These are phyloP conservation scores for Artemia franciscana DNA, from an alignment of 1,140 invertebrate species.

Conservation along the genomic window DNA sequence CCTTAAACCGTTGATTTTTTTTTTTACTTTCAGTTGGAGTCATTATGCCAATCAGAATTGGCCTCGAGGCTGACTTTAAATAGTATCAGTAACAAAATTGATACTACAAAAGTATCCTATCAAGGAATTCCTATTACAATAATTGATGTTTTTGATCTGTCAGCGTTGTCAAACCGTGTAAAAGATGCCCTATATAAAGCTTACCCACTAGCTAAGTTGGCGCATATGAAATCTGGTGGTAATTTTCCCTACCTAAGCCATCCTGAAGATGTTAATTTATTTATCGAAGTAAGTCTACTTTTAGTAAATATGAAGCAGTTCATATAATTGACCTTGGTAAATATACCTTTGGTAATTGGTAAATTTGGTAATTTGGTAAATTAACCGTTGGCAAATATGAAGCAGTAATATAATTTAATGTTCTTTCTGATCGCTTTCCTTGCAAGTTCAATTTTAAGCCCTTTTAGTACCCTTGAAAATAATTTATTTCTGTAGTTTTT, in stretches of 20 bases:
- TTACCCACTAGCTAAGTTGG: slow-evolving; percentile 64
- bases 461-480: too few species aligned
- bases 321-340: too few species aligned
- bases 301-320: too few species aligned
- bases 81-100: slow-evolving; percentile 52
- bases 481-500: too few species aligned
- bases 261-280: slow-evolving; percentile 68
- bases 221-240: slow-evolving; percentile 64
- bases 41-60: slow-evolving; percentile 51
- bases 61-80: slow-evolving; percentile 69
- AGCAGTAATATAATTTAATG: too few species aligned
- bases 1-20: slow-evolving; percentile 1
- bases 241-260: slow-evolving; percentile 79
- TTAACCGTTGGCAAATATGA: too few species aligned
- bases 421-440: too few species aligned
- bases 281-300: slow-evolving; percentile 68
- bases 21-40: slow-evolving; percentile 39
- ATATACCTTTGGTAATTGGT: too few species aligned
- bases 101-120: slow-evolving; percentile 38
- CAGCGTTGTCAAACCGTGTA: slow-evolving; percentile 36
- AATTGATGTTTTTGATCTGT: slow-evolving; percentile 75
- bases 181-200: slow-evolving; percentile 63
- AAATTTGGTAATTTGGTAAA: too few species aligned
- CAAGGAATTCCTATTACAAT: slow-evolving; percentile 45
- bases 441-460: too few species aligned